phyloP scores from a whole-genome alignment of 2,797 vertebrate genomes.

The Knipowitschia caucasica region DNA sequence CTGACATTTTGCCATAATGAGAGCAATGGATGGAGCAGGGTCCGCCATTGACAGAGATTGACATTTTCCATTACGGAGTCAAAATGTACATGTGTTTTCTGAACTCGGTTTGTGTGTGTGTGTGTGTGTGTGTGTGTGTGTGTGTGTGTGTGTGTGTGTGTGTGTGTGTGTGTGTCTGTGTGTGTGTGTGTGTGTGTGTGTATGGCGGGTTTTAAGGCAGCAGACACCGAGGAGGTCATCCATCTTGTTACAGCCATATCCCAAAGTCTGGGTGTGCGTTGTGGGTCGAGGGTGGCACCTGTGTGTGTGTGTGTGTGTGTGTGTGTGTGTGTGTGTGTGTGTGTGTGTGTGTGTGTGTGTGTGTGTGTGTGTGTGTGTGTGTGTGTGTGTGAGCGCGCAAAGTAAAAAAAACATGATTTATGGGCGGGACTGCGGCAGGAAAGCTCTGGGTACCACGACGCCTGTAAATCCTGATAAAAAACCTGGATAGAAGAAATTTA shows the following conservation, averaged over 20 bases:
- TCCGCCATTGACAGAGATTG: conserved; percentile 70
- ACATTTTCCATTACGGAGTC: conserved; percentile 82
- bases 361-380: conserved; percentile 8
- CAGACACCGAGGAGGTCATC: conserved; percentile 67
- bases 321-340: conserved; percentile 15
- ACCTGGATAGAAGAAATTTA: conserved; percentile 82
- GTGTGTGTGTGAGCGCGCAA: conserved; percentile 16
- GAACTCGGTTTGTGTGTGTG: conserved; percentile 42
- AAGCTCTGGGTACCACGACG: conserved; percentile 66
- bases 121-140: conserved; percentile 30
- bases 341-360: conserved; percentile 5
- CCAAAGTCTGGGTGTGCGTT: conserved; percentile 50
- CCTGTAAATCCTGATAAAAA: conserved; percentile 82
- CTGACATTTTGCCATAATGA: conserved; percentile 79
- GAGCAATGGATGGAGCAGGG: conserved; percentile 62
- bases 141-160: conserved; percentile 24
- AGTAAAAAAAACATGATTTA: conserved; percentile 73
- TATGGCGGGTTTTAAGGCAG: conserved; percentile 54
- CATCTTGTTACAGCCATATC: conserved; percentile 73
- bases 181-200: too few species aligned
- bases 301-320: conserved; percentile 19
- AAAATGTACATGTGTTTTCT: conserved; percentile 78
- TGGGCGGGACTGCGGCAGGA: conserved; percentile 69
- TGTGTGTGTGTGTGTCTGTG: conserved; percentile 28
- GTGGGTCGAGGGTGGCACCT: conserved; percentile 33